A percentile compares a stretch with the other conserved stretches of the same genome.
phyloP scores from a whole-genome alignment of 2,888 invertebrate species.

The Mechanitis mazaeus region DNA sequence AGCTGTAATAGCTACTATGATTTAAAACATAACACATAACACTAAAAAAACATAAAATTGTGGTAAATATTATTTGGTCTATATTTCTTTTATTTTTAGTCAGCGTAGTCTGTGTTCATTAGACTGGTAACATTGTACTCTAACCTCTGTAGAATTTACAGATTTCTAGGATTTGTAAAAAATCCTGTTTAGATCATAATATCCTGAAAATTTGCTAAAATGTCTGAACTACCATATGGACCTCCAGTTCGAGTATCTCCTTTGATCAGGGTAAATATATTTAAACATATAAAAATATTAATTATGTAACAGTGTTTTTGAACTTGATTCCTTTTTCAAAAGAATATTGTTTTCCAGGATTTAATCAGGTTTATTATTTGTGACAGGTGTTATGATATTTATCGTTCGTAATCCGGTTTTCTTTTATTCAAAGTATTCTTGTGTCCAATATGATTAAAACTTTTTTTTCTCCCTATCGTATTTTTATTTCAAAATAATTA shows the following conservation, averaged over 20 bases:
- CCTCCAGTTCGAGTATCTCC: slow-evolving; percentile 88
- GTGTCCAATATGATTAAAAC: too few relatives aligned
- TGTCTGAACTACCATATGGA: slow-evolving; percentile 70
- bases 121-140: slow-evolving; percentile 26
- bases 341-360: neutral
- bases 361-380: too few relatives aligned
- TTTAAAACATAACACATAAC: too few relatives aligned
- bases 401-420: too few relatives aligned
- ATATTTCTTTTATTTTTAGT: neutral
- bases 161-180: slow-evolving; percentile 42
- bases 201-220: slow-evolving; percentile 41
- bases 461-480: too few relatives aligned
- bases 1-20: too few relatives aligned
- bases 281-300: slow-evolving; percentile 18
- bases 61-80: too few relatives aligned
- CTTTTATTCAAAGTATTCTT: too few relatives aligned
- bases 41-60: too few relatives aligned
- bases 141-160: slow-evolving; percentile 40
- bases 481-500: too few relatives aligned
- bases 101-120: neutral
- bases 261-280: slow-evolving; percentile 81
- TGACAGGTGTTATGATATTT: too few relatives aligned
- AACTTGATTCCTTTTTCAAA: slow-evolving; percentile 29
- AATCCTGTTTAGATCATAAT: slow-evolving; percentile 48
- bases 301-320: slow-evolving; percentile 55